Conservation (phyloP, 2,888 invertebrate species). For the Melanargia galathea region DNA sequence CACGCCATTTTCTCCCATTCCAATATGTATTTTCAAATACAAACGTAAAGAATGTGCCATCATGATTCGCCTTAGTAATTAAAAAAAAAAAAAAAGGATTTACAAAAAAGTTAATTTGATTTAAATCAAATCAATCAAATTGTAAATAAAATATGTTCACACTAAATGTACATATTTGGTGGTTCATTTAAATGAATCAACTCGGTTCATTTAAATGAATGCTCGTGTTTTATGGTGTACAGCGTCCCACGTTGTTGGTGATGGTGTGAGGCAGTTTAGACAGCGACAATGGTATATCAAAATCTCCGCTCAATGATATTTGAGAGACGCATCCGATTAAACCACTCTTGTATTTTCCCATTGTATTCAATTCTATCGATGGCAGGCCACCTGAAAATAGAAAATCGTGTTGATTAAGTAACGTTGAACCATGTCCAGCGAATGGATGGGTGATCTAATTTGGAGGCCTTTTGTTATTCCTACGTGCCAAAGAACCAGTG, state of each 20-base stretch:
- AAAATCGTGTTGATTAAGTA: not conserved
- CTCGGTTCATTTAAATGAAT: constrained; percentile 37
- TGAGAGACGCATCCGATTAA: constrained; percentile 92
- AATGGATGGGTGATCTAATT: too few relatives aligned
- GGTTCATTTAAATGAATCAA: constrained; percentile 42
- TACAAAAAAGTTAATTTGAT: too few relatives aligned
- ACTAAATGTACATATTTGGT: constrained; percentile 37
- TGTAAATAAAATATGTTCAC: constrained; percentile 7
- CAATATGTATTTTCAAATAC: too few relatives aligned
- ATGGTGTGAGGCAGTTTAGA: constrained; percentile 85
- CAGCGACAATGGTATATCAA: constrained; percentile 86
- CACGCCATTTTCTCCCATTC: not conserved
- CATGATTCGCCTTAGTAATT: constrained; percentile 1
- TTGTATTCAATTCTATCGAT: constrained; percentile 86
- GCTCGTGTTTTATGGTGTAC: constrained; percentile 60
- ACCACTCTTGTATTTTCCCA: constrained; percentile 87
- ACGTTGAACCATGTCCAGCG: too few relatives aligned
- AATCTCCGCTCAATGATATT: constrained; percentile 90
- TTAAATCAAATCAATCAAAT: not conserved
- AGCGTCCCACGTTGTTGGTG: constrained; percentile 77
- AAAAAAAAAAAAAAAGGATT: too few relatives aligned
- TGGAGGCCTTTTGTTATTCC: too few relatives aligned
- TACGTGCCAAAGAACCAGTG: too few relatives aligned
- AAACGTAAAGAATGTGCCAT: too few relatives aligned
- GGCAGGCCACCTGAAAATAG: constrained; percentile 88